Base-by-base conservation (phyloP, 2,888 invertebrate species). In the Chloromyia formosa region DNA sequence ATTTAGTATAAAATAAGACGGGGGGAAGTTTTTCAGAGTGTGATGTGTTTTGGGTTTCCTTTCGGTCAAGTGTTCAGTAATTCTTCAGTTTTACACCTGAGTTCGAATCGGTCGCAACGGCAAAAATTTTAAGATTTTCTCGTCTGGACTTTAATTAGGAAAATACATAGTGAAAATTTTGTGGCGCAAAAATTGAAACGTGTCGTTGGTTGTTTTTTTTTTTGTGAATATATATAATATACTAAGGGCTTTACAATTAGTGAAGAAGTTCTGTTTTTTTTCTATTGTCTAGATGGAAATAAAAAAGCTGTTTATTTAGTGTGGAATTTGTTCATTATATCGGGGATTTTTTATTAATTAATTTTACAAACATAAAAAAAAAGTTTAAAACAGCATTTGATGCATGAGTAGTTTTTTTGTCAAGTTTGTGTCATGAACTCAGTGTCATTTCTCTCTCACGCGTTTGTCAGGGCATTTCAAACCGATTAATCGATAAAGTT, bases 341-440 rank as follows among this genome's bases (percentile, higher is more conserved):
- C 54, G 27, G 27, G 27, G 27, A 35, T 71, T 18, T 71, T 58
- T 4, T 53, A 49, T n/a, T 42, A 64, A 64, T 42, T 23, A 27
- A 56, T 64, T 64, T 64, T 9, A 56, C 61, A 45, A 42, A 73
- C 45, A 73, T 22, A 60, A 61, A 22, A 42, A 35, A 35, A 35
- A 35, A 35, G 7, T 35, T 35, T 35, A 35, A 35, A 35, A 53
- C 45, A 49, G 49, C 42, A 60, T 18, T 73, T 73, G 73, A 45
- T 60, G 73, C 73, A 73, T 73, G 73, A 73, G 73, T 16, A 20
- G n/a, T 73, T 73, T 73, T 61, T 61, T 73, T 7, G 20, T 60
- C n/a, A 73, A 73, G 58, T 49, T 58, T 58, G n/a, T 16, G 12
- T n/a, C n/a, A n/a, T n/a, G n/a, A n/a, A n/a, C n/a, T n/a, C n/a